Evolutionary conservation across 2,113 vertebrate species (phyloP).

Genomic region (Sardina pilchardus): DNA sequence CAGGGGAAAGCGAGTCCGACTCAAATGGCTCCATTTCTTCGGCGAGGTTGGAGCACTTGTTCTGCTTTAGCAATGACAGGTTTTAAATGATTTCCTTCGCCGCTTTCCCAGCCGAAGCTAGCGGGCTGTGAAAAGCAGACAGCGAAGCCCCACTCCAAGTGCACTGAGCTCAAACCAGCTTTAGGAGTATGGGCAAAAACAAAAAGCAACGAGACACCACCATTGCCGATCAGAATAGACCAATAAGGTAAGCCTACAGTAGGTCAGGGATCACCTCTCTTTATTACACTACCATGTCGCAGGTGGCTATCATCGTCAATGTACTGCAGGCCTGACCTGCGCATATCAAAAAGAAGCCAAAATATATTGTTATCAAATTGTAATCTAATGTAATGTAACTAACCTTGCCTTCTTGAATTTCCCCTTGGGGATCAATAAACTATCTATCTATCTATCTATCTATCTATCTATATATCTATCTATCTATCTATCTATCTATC

Average conservation of each 20-base stretch:
- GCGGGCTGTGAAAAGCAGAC: conserved; percentile 27
- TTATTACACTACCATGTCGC: background rate
- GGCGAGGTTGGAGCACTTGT: background rate
- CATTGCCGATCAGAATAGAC: background rate
- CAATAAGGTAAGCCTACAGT: background rate
- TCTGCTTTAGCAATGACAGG: conserved; percentile 29
- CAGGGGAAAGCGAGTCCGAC: conserved; percentile 7
- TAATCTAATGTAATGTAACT: too few species aligned
- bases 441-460: too few species aligned
- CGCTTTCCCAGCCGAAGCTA: conserved; percentile 24
- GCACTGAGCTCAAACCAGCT: background rate
- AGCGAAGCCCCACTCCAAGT: conserved; percentile 6
- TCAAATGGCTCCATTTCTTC: conserved; percentile 25
- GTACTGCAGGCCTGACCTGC: too few species aligned
- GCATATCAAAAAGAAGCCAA: too few species aligned
- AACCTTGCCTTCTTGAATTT: too few species aligned
- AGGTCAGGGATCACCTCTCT: background rate
- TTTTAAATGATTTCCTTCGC: conserved; percentile 21
- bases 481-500: too few species aligned
- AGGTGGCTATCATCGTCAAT: too few species aligned
- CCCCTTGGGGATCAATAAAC: too few species aligned
- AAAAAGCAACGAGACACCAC: background rate
- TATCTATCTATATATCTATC: too few species aligned
- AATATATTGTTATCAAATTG: too few species aligned
- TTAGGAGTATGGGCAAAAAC: background rate